Conservation (phyloP, 1,140 invertebrate genomes). For the Dermatophagoides farinae region DNA sequence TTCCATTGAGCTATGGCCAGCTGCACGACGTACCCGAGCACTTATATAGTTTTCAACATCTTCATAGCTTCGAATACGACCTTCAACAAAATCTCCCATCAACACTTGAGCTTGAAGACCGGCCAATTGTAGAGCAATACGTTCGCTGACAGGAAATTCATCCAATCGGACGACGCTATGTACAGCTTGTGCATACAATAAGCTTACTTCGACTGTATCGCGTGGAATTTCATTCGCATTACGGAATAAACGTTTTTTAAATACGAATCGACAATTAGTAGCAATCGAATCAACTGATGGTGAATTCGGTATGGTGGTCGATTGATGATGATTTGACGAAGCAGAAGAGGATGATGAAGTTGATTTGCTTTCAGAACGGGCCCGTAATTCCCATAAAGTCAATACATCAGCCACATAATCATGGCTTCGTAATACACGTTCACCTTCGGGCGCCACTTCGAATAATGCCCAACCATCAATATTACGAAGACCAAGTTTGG, state of each 20-base stretch:
- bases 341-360: background rate
- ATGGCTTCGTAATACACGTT: constrained; percentile 53
- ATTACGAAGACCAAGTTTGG: constrained; percentile 58
- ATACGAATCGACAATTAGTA: constrained; percentile 72
- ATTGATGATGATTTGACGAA: background rate
- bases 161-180: constrained; percentile 87
- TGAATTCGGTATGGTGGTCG: background rate
- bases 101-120: constrained; percentile 81
- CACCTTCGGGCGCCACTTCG: constrained; percentile 49
- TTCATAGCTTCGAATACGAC: constrained; percentile 35
- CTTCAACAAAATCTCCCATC: constrained; percentile 56
- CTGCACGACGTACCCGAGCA: constrained; percentile 32
- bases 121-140: constrained; percentile 75
- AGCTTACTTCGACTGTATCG: constrained; percentile 81
- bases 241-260: constrained; percentile 70
- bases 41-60: constrained; percentile 59
- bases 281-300: background rate
- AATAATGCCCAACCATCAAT: constrained; percentile 86
- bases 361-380: background rate
- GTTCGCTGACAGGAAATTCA: constrained; percentile 81
- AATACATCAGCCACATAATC: constrained; percentile 86
- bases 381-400: constrained; percentile 44
- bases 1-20: constrained; percentile 38
- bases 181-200: constrained; percentile 84
- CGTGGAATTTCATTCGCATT: constrained; percentile 57